phyloP scores from a whole-genome alignment of 2,113 vertebrate species.

The Sinocyclocheilus anophthalmus region DNA sequence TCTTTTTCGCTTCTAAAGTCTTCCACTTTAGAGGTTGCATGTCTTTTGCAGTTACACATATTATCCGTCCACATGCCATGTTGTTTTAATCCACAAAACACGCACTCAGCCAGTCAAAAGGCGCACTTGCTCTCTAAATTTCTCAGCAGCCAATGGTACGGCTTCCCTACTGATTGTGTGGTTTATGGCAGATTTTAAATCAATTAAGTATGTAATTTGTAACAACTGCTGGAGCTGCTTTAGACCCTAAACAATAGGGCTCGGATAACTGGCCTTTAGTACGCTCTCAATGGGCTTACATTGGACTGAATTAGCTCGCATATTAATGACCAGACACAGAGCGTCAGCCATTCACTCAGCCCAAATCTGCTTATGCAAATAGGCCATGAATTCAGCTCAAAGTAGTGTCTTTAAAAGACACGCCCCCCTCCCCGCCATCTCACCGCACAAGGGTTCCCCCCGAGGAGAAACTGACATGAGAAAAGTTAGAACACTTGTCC shows the following conservation, averaged over 20 bases:
- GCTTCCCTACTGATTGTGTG: constrained; percentile 69
- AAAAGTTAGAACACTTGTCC: constrained; percentile 99
- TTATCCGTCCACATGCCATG: constrained; percentile 32
- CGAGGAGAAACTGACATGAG: constrained; percentile 96
- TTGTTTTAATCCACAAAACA: constrained; percentile 52
- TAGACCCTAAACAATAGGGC: constrained; percentile 90
- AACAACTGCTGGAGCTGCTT: constrained; percentile 98
- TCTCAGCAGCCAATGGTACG: constrained; percentile 60
- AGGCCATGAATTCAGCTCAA: constrained; percentile 99
- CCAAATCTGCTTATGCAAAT: constrained; percentile 99
- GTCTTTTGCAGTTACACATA: constrained; percentile 47
- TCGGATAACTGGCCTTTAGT: constrained; percentile 99
- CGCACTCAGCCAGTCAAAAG: constrained; percentile 32
- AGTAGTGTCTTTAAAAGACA: constrained; percentile 91
- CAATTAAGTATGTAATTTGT: constrained; percentile 95
- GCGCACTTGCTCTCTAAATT: constrained; percentile 43
- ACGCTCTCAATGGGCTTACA: constrained; percentile 98
- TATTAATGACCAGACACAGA: constrained; percentile 98
- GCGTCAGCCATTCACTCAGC: constrained; percentile 87
- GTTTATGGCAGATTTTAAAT: constrained; percentile 85
- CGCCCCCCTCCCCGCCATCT: constrained; percentile 56
- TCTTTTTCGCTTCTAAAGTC: constrained; percentile 24
- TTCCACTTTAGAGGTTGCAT: constrained; percentile 46
- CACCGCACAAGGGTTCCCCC: constrained; percentile 81
- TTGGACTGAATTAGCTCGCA: constrained; percentile 99